These are phyloP conservation scores for Lasioglossum oenotherae DNA, from an alignment of 2,888 invertebrate species.

Conservation along the genomic window DNA sequence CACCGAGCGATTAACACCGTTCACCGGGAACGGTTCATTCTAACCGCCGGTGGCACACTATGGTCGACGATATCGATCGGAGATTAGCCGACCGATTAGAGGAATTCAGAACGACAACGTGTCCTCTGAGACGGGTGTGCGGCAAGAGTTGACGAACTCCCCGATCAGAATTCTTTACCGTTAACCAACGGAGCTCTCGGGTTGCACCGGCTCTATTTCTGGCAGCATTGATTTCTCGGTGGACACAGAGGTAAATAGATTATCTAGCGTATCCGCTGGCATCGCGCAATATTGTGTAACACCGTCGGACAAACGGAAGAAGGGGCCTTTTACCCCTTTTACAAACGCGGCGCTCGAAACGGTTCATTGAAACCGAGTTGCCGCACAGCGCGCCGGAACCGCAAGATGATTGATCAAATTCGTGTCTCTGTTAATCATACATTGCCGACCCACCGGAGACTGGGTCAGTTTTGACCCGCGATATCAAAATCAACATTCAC, in stretches of 20 bases:
- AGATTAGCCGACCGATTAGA: background rate
- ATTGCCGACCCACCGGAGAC: background rate
- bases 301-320: slow-evolving; percentile 9
- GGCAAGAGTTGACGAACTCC: background rate
- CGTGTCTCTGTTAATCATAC: background rate
- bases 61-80: background rate
- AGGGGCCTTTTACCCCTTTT: background rate
- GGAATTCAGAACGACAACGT: background rate
- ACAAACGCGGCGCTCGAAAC: background rate
- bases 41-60: background rate
- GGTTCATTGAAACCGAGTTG: slow-evolving; percentile 13
- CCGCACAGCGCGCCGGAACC: background rate
- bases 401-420: background rate
- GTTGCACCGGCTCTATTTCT: slow-evolving; percentile 10
- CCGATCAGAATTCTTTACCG: background rate
- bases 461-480: no score
- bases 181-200: background rate
- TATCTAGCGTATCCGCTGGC: slow-evolving; percentile 26
- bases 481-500: no score
- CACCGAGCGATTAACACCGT: slow-evolving; percentile 19
- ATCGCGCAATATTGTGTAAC: slow-evolving; percentile 45
- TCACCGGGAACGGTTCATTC: background rate
- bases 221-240: slow-evolving; percentile 7
- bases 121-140: background rate
- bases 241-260: slow-evolving; percentile 13